Conservation (phyloP, 2,113 vertebrate genomes). For the Cyphomyrus discorhynchus region DNA sequence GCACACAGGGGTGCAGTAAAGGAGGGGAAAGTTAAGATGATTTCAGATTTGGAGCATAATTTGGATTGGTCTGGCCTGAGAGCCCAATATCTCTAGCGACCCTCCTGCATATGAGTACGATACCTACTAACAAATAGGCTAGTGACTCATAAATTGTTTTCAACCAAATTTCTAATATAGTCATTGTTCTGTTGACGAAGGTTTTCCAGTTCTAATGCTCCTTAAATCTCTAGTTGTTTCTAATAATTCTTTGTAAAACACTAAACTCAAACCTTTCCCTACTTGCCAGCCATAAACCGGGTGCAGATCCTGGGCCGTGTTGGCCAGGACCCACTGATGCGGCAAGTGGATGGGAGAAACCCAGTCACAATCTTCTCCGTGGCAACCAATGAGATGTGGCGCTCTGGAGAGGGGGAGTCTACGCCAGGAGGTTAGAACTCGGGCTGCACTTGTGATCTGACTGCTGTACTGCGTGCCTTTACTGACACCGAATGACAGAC, state of each 20-base stretch:
- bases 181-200: background rate
- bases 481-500: background rate
- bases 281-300: slow-evolving; percentile 76
- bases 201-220: background rate
- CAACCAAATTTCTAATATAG: background rate
- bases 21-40: background rate
- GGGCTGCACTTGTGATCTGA: background rate
- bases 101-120: slow-evolving; percentile 61
- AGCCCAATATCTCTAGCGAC: background rate
- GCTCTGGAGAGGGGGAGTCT: slow-evolving; percentile 69
- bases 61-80: background rate
- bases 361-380: slow-evolving; percentile 94
- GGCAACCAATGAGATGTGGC: slow-evolving; percentile 96
- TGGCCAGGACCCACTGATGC: slow-evolving; percentile 93
- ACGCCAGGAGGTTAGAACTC: slow-evolving; percentile 50
- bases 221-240: background rate
- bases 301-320: slow-evolving; percentile 89
- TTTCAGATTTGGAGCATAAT: background rate
- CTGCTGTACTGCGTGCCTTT: background rate
- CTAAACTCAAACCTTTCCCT: background rate
- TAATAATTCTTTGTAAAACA: background rate
- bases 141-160: background rate
- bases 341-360: slow-evolving; percentile 87
- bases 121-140: background rate
- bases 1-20: background rate